Percentiles rank a stretch among this genome's conserved stretches.
Conservation (phyloP, 2,888 invertebrate genomes). For the Rotaria macrura region DNA sequence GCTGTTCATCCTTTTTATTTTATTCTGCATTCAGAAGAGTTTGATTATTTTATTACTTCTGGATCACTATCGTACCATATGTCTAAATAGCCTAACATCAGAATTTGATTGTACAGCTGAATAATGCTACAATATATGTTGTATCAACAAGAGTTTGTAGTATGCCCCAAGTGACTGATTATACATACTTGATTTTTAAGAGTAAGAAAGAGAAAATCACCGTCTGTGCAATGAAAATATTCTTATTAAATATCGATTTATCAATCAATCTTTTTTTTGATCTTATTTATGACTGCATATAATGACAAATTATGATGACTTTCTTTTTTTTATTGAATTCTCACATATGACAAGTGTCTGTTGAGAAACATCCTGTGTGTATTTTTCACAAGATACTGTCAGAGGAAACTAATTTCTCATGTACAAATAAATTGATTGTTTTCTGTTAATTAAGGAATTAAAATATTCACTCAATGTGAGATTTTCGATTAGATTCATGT, state of each 20-base stretch:
- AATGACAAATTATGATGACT: not conserved
- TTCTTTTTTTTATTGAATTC: not conserved
- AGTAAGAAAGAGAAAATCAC: constrained; percentile 3
- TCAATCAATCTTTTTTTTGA: constrained; percentile 1
- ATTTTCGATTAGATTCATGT: not conserved
- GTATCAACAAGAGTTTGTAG: not conserved
- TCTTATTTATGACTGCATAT: not conserved
- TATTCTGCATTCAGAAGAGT: not conserved
- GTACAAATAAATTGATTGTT: not conserved
- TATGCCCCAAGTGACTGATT: not conserved
- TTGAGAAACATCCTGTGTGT: not conserved
- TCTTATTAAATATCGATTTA: constrained; percentile 15
- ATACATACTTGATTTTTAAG: not conserved
- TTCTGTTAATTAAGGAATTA: not conserved
- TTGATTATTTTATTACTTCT: constrained; percentile 1
- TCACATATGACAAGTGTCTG: not conserved
- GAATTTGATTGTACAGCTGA: not conserved
- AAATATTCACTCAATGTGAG: not conserved
- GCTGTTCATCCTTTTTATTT: not conserved
- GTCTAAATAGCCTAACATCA: constrained; percentile 3
- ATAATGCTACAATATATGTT: not conserved
- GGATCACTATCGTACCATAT: constrained; percentile 12
- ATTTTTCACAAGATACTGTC: not conserved
- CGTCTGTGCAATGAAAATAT: not conserved
- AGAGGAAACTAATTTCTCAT: not conserved